Percentiles rank a stretch among this genome's conserved stretches.
Conservation (phyloP, 2,888 invertebrate genomes). For the Stenotaenia linearis region DNA sequence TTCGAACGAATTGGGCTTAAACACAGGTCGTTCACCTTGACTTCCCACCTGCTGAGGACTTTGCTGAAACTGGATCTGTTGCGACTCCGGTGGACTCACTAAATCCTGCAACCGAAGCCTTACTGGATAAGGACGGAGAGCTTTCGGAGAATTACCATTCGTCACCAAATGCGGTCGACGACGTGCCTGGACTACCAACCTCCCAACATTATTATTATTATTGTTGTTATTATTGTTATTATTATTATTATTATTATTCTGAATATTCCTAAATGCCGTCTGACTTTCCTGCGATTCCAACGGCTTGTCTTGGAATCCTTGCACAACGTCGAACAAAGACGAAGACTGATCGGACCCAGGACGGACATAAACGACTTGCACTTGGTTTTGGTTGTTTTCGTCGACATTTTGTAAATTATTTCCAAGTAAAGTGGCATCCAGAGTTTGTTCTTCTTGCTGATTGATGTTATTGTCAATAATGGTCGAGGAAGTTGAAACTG, state of each 20-base stretch:
- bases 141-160: background rate
- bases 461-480: background rate
- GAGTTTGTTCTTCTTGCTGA: background rate
- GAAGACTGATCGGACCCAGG: background rate
- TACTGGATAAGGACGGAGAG: constrained; percentile 24
- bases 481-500: background rate
- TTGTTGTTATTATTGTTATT: too few relatives aligned
- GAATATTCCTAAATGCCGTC: background rate
- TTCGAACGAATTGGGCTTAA: too few relatives aligned
- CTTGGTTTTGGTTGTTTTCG: background rate
- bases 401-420: background rate
- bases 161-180: background rate
- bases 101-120: background rate
- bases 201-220: too few relatives aligned
- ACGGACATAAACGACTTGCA: background rate
- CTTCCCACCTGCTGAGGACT: background rate
- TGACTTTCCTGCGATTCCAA: background rate
- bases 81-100: background rate
- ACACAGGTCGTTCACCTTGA: too few relatives aligned
- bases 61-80: background rate
- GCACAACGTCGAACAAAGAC: background rate
- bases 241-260: too few relatives aligned
- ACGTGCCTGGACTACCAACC: too few relatives aligned
- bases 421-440: too few relatives aligned
- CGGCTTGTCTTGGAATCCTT: background rate